Conservation (phyloP, 2,797 vertebrate species). For the Alfaro cultratus region DNA sequence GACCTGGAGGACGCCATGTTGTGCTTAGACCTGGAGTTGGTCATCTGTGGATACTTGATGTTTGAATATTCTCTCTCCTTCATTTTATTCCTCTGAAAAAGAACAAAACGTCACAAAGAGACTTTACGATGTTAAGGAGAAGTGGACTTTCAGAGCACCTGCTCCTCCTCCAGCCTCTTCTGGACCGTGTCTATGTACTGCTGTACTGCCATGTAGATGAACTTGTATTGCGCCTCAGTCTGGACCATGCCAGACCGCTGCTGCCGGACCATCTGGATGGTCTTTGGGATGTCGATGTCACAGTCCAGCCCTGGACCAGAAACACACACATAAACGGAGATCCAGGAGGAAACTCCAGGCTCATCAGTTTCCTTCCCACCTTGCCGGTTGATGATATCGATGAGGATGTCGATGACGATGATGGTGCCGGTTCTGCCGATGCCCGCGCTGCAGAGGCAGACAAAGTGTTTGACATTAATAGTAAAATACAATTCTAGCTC, state of each 20-base stretch:
- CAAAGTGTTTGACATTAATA: slow-evolving; percentile 10
- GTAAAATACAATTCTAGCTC: background rate
- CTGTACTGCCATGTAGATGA: slow-evolving; percentile 90
- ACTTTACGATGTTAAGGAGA: background rate
- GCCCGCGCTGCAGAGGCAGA: slow-evolving; percentile 77
- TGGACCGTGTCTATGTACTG: slow-evolving; percentile 86
- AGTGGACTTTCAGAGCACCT: slow-evolving; percentile 61
- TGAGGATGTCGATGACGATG: slow-evolving; percentile 88
- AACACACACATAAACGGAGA: slow-evolving; percentile 1
- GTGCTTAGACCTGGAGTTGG: slow-evolving; percentile 80
- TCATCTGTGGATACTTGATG: slow-evolving; percentile 82
- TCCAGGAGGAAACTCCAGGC: background rate
- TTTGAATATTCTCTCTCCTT: slow-evolving; percentile 89
- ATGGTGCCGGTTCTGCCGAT: slow-evolving; percentile 90
- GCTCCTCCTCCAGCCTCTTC: slow-evolving; percentile 87
- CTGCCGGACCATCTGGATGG: slow-evolving; percentile 87
- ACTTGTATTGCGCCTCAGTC: slow-evolving; percentile 90
- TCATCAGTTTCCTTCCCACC: slow-evolving; percentile 64
- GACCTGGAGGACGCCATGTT: slow-evolving; percentile 77
- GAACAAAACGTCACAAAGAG: background rate
- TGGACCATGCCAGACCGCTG: slow-evolving; percentile 91
- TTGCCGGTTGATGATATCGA: slow-evolving; percentile 86
- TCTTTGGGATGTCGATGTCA: slow-evolving; percentile 89
- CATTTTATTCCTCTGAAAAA: slow-evolving; percentile 78
- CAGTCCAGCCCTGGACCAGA: slow-evolving; percentile 82